Evolutionary conservation across 2,113 vertebrate genomes (phyloP).

Genomic region (Herpetotheres cachinnans): DNA sequence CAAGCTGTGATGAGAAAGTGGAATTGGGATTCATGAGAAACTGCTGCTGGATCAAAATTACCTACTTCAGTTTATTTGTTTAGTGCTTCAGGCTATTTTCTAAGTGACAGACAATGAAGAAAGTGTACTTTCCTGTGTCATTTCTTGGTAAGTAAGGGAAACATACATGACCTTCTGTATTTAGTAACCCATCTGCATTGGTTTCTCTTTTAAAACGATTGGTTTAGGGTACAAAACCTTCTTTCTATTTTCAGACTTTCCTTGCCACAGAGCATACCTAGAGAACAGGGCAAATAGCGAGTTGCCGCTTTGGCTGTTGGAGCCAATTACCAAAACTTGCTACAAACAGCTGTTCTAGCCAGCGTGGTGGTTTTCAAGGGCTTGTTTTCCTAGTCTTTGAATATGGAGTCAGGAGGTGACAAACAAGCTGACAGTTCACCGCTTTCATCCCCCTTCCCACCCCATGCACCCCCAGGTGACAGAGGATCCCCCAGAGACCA

Average conservation of each 20-base stretch:
- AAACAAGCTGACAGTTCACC: neutral
- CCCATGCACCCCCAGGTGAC: fast-evolving
- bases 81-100: neutral
- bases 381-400: neutral
- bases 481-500: neutral
- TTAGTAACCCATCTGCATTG: neutral
- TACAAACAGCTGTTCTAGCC: neutral
- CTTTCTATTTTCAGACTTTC: neutral
- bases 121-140: neutral
- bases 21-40: neutral
- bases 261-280: neutral
- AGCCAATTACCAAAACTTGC: neutral
- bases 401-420: neutral
- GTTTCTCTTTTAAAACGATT: neutral
- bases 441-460: neutral
- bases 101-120: neutral
- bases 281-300: neutral
- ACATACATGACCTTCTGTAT: neutral
- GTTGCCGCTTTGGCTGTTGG: neutral
- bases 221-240: neutral
- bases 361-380: neutral
- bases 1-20: neutral
- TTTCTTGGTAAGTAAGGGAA: neutral
- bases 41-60: neutral
- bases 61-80: neutral